Base-by-base conservation (phyloP, 2,797 vertebrate genomes). In the Smutsia gigantea region DNA sequence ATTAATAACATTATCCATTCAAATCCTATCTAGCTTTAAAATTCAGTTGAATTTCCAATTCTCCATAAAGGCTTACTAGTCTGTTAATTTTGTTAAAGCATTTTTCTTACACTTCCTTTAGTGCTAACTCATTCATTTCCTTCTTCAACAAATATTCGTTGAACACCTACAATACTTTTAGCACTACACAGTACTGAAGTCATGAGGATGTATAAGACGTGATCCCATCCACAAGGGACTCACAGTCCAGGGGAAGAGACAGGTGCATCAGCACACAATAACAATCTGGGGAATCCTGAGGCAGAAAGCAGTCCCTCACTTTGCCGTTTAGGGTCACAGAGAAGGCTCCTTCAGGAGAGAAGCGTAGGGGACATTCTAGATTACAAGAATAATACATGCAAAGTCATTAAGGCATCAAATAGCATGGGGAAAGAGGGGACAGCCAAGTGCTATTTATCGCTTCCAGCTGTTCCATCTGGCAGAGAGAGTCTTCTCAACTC, bases 121-220 rank as follows among this genome's bases (percentile, higher is more conserved):
- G 46, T 37, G 13, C 12, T 46, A 81, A 78, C 61, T 55, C n/a
- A 64, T 63, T 96, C n/a, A 39, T 84, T 92, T 95, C 53, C 25
- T 87, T 72, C 27, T 87, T 94, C 61, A 87, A 59, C 29, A 95
- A 69, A 34, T 92, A 92, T 57, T 69, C 95, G n/a, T 61, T 69
- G 34, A 90, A 59, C 72, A 57, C 10, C 42, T 55, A 71, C 4
- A 71, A 53, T 49, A 23, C 2, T 75, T 89, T 37, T 19, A 75
- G 27, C 4, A 82, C 37, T 92, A 12, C 81, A 46, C 25, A 34
- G 69, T 55, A 71, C 13, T 12, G 5, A 86, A 25, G 5, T 90
- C 59, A 55, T 63, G 61, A 59, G 61, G 42, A 61, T 86, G 14
- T 46, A 19, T 77, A 66, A 87, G 29, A 87, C 19, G 78, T 51